Conservation (phyloP, 2,113 vertebrate species). For the Delphinus delphis region DNA sequence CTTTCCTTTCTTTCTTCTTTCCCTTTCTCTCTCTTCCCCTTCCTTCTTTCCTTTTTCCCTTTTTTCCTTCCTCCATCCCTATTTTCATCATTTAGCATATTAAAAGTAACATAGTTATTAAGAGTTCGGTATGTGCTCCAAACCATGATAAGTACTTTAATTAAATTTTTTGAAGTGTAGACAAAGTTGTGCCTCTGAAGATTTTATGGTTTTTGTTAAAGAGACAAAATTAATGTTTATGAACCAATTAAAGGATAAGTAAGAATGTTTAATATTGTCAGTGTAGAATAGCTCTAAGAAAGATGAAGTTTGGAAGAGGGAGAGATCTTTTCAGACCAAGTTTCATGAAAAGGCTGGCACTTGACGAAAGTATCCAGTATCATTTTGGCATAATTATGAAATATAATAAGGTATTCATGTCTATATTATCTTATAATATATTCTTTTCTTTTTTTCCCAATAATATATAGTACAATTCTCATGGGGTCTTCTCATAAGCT, state of each 20-base stretch:
- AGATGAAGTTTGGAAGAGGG: not conserved
- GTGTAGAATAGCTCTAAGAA: not conserved
- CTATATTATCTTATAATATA: not conserved
- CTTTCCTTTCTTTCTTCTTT: not conserved
- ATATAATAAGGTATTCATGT: not conserved
- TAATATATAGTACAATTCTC: not conserved
- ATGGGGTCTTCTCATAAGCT: not conserved
- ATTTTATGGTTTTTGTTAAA: not conserved
- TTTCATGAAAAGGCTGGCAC: not conserved
- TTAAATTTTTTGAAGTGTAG: not conserved
- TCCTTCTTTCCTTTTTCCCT: fast-evolving
- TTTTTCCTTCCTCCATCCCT: not conserved
- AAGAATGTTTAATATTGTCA: not conserved
- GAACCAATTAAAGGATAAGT: not conserved
- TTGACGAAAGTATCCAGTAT: not conserved
- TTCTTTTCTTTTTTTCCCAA: not conserved
- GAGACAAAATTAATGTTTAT: not conserved
- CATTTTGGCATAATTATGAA: not conserved
- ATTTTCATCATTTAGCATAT: not conserved
- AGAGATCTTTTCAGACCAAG: not conserved
- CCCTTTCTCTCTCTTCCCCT: too few species aligned
- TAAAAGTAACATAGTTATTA: not conserved
- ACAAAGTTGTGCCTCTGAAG: not conserved
- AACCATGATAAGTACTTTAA: not conserved
- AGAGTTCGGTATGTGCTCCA: not conserved